Percentiles rank a stretch among this genome's conserved stretches.
Conservation (phyloP, 1,140 invertebrate species). For the Trachymyrmex septentrionalis region DNA sequence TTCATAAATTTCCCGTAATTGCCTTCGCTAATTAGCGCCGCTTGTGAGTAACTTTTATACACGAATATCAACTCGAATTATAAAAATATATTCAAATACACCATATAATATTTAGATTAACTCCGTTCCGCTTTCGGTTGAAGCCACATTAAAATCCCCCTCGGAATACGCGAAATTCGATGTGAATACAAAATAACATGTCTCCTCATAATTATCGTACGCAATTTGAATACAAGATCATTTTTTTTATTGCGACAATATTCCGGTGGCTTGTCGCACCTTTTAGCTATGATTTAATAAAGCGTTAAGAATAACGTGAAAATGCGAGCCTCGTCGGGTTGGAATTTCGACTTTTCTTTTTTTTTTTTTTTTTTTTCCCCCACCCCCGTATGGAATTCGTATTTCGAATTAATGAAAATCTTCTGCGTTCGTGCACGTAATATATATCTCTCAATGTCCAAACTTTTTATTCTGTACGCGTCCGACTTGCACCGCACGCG, state of each 20-base stretch:
- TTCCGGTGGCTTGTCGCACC: not conserved
- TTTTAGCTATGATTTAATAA: slow-evolving; percentile 7
- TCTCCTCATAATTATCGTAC: slow-evolving; percentile 8
- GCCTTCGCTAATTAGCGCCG: slow-evolving; percentile 36
- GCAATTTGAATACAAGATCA: slow-evolving; percentile 13
- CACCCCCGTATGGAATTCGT: not conserved
- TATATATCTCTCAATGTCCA: not conserved
- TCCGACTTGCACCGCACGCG: not conserved
- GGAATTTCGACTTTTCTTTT: not conserved
- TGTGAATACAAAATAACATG: slow-evolving; percentile 32
- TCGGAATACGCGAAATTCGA: slow-evolving; percentile 29
- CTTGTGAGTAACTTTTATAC: slow-evolving; percentile 14
- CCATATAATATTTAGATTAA: slow-evolving; percentile 52
- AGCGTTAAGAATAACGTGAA: slow-evolving; percentile 3
- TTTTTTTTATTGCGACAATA: slow-evolving; percentile 29
- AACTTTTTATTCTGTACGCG: slow-evolving; percentile 29
- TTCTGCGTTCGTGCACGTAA: not conserved
- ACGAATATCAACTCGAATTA: not conserved
- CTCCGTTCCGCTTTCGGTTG: slow-evolving; percentile 8
- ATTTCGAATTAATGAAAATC: slow-evolving; percentile 50
- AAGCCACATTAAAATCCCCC: slow-evolving; percentile 7
- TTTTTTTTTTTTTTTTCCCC: not conserved
- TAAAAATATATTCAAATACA: slow-evolving; percentile 57
- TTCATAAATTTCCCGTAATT: slow-evolving; percentile 47
- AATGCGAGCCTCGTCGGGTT: not conserved